A percentile compares a stretch with the other conserved stretches of the same genome.
phyloP scores from a whole-genome alignment of 2,797 vertebrate genomes.

The Phalanger gymnotis region DNA sequence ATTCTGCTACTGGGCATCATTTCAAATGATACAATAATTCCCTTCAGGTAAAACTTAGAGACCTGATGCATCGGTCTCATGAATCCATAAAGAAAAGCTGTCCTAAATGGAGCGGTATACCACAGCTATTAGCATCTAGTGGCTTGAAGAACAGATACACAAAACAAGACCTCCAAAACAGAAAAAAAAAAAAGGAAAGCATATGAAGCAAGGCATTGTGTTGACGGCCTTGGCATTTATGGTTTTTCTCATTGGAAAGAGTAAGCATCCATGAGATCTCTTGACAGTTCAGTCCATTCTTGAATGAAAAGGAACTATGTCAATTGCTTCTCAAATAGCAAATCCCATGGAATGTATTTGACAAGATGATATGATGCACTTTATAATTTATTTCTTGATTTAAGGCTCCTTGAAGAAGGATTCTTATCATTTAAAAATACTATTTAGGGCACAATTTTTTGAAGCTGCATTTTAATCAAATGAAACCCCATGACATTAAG shows the following conservation, averaged over 20 bases:
- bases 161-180: background rate
- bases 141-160: background rate
- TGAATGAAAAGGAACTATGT: background rate
- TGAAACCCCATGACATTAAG: background rate
- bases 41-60: background rate
- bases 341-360: background rate
- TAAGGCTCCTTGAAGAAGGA: background rate
- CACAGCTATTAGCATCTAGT: background rate
- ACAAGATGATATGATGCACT: background rate
- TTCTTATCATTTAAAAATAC: background rate
- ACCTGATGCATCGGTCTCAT: background rate
- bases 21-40: background rate
- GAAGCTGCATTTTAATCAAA: background rate
- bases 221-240: background rate
- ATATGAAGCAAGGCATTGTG: background rate
- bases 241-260: background rate
- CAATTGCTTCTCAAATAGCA: background rate
- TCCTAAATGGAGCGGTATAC: background rate
- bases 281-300: background rate
- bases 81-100: background rate
- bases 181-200: background rate
- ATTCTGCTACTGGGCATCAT: background rate
- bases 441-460: background rate
- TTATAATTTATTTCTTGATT: background rate
- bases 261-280: background rate